Percentiles rank a stretch among this genome's conserved stretches.
Evolutionary conservation across 2,113 vertebrate genomes (phyloP).

Genomic region (Amblyopsis rosae): DNA sequence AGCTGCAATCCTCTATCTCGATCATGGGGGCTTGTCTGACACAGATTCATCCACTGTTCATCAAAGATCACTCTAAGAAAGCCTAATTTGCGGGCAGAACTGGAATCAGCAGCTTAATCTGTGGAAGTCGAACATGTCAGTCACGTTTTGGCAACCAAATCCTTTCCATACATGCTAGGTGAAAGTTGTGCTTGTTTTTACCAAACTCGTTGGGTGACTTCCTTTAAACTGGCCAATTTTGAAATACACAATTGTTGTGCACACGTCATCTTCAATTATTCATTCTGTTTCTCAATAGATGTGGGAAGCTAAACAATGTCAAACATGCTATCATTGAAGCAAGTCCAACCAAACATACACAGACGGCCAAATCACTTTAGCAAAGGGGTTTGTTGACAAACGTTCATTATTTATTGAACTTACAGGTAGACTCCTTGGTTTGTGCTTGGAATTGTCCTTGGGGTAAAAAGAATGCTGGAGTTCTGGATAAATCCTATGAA

Average conservation of each 20-base stretch:
- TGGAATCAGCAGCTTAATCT: slow-evolving; percentile 39
- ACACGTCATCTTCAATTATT: slow-evolving; percentile 34
- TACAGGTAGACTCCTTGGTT: too few relatives aligned
- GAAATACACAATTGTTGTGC: slow-evolving; percentile 40
- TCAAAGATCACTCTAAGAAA: slow-evolving; percentile 24
- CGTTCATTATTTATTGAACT: too few relatives aligned
- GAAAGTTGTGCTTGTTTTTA: slow-evolving; percentile 9
- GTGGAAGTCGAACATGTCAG: slow-evolving; percentile 27
- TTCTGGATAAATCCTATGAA: too few relatives aligned
- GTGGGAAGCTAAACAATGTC: slow-evolving; percentile 32
- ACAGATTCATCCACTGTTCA: slow-evolving; percentile 29
- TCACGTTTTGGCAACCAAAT: too few relatives aligned
- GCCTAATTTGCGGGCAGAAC: slow-evolving; percentile 29
- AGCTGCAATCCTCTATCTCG: too few relatives aligned
- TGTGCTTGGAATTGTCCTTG: too few relatives aligned
- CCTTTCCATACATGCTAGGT: slow-evolving; percentile 9
- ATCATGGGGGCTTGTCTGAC: too few relatives aligned
- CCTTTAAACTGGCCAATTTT: slow-evolving; percentile 39
- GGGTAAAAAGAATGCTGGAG: too few relatives aligned
- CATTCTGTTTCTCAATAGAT: slow-evolving; percentile 39
- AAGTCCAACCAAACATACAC: too few relatives aligned
- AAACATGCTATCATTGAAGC: slow-evolving; percentile 11
- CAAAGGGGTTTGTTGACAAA: too few relatives aligned
- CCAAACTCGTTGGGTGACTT: slow-evolving; percentile 22
- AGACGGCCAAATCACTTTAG: too few relatives aligned